Evolutionary conservation across 2,113 vertebrate species (phyloP).

Genomic region (Cryptotis parvus): DNA sequence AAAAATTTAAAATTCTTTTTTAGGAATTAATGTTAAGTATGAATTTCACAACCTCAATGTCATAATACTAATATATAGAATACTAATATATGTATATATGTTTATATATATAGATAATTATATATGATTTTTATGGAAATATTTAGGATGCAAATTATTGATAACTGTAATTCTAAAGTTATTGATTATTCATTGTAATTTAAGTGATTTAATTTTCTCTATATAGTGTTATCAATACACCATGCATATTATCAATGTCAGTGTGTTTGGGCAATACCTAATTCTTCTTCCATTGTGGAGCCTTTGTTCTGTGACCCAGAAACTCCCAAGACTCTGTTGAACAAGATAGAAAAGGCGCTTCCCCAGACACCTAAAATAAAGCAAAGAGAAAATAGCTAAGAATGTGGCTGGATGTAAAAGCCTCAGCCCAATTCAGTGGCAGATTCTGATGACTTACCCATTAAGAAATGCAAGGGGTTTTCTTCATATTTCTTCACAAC

Average conservation of each 20-base stretch:
- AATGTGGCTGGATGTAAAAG: not conserved
- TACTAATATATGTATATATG: not conserved
- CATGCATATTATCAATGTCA: not conserved
- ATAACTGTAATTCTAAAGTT: not conserved
- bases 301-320: slow-evolving; percentile 89
- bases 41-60: not conserved
- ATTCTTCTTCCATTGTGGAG: slow-evolving; percentile 97
- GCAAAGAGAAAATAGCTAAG: not conserved
- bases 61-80: not conserved
- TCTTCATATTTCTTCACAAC: slow-evolving; percentile 95
- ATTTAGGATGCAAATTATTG: not conserved
- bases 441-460: slow-evolving; percentile 91
- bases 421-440: not conserved
- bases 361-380: slow-evolving; percentile 95
- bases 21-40: not conserved
- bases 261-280: slow-evolving; percentile 89
- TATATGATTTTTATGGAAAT: not conserved
- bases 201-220: not conserved
- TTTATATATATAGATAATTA: no score
- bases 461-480: slow-evolving; percentile 98
- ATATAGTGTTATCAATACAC: not conserved
- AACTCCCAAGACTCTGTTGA: slow-evolving; percentile 97
- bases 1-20: not conserved
- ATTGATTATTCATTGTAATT: not conserved
- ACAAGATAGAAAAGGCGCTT: slow-evolving; percentile 98